A percentile compares a stretch with the other conserved stretches of the same genome.
phyloP scores from a whole-genome alignment of 2,113 vertebrate genomes.

The Cyprinodon brontotheroides region DNA sequence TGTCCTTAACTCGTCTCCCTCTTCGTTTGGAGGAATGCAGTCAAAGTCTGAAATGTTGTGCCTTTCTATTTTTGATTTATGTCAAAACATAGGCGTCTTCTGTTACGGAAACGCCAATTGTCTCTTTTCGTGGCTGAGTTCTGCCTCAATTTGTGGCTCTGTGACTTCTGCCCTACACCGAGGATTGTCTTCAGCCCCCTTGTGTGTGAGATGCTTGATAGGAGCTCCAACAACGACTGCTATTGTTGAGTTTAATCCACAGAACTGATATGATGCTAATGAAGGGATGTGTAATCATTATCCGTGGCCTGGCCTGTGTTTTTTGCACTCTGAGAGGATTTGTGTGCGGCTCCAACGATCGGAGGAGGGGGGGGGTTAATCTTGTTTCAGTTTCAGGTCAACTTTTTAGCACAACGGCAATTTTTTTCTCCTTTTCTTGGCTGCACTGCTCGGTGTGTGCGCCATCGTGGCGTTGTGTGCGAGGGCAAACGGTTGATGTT shows the following conservation, averaged over 20 bases:
- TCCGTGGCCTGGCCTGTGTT: slow-evolving; percentile 42
- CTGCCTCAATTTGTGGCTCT: not conserved
- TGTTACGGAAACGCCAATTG: not conserved
- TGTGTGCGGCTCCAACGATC: slow-evolving; percentile 42
- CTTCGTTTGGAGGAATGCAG: slow-evolving; percentile 4
- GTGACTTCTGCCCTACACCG: slow-evolving; percentile 6
- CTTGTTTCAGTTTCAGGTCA: slow-evolving; percentile 61
- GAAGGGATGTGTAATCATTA: slow-evolving; percentile 65
- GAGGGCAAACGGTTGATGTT: slow-evolving; percentile 19
- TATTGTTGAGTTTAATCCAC: slow-evolving; percentile 66
- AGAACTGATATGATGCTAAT: slow-evolving; percentile 65
- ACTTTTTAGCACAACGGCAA: slow-evolving; percentile 33
- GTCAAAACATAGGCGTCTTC: not conserved
- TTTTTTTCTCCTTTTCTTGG: not conserved
- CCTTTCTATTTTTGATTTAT: not conserved
- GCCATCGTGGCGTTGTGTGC: not conserved
- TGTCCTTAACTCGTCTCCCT: not conserved
- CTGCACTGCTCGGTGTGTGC: slow-evolving; percentile 20
- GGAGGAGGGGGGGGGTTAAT: slow-evolving; percentile 51
- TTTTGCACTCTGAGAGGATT: slow-evolving; percentile 59
- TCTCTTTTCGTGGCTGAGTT: not conserved
- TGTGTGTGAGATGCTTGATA: slow-evolving; percentile 37
- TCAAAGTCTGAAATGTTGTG: not conserved
- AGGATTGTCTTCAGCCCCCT: slow-evolving; percentile 19
- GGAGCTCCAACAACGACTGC: slow-evolving; percentile 36